Conservation (phyloP, 1,140 invertebrate species). For the Bombus polaris region DNA sequence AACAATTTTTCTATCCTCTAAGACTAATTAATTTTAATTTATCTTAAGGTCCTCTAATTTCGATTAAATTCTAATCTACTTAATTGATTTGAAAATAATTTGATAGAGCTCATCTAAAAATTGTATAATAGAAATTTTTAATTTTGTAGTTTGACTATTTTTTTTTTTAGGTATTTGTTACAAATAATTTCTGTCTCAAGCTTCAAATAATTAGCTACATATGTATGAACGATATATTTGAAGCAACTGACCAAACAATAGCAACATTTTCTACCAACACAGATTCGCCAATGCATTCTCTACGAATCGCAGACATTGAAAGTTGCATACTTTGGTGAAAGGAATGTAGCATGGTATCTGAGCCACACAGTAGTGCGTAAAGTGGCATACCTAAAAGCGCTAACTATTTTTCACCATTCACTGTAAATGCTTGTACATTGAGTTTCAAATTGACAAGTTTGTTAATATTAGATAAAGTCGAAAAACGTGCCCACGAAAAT, state of each 20-base stretch:
- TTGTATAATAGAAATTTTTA: not conserved
- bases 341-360: constrained; percentile 6
- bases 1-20: not conserved
- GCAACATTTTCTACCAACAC: not conserved
- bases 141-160: not conserved
- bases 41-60: not conserved
- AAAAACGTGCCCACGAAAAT: too few relatives aligned
- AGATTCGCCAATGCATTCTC: not conserved
- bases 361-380: not conserved
- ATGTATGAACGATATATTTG: not conserved
- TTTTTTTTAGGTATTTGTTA: not conserved
- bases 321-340: constrained; percentile 12
- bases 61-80: not conserved
- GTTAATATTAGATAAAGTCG: not conserved
- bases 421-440: not conserved
- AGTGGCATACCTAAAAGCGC: not conserved
- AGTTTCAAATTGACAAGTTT: not conserved
- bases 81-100: not conserved
- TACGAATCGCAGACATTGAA: not conserved
- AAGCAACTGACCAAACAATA: not conserved
- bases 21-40: not conserved
- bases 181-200: too few relatives aligned
- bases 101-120: not conserved
- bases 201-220: not conserved
- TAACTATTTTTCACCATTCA: not conserved